Evolutionary conservation across 2,888 invertebrate genomes (phyloP).

Genomic region (Megaustenia siamemsis): DNA sequence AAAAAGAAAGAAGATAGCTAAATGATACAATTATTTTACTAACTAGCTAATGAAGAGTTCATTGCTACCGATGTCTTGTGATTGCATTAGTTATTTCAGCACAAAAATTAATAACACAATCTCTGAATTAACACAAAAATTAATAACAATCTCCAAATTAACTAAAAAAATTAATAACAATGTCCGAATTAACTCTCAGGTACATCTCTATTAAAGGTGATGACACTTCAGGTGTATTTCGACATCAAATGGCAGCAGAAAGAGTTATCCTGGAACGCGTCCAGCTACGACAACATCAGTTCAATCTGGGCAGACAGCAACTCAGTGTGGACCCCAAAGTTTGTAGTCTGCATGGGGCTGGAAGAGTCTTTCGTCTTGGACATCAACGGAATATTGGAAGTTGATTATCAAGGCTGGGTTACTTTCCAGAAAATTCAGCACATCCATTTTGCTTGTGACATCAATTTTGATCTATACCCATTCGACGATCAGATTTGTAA

Average conservation of each 20-base stretch:
- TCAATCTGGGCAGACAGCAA: neutral
- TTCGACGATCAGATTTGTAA: slow-evolving; percentile 12
- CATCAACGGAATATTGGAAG: neutral
- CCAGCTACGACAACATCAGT: neutral
- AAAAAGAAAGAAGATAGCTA: too few relatives aligned
- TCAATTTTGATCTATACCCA: neutral
- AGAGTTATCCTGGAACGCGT: neutral
- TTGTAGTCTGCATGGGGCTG: neutral
- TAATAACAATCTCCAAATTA: too few relatives aligned
- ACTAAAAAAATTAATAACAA: too few relatives aligned
- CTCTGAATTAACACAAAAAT: too few relatives aligned
- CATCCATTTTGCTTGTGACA: neutral
- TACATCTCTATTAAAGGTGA: neutral
- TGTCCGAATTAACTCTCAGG: too few relatives aligned
- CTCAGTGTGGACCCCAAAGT: neutral
- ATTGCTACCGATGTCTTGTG: too few relatives aligned
- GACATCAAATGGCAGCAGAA: neutral
- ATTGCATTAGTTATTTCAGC: too few relatives aligned
- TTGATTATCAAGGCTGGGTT: neutral
- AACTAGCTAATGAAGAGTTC: too few relatives aligned
- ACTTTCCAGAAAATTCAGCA: neutral
- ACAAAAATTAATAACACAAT: too few relatives aligned
- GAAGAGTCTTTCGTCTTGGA: neutral
- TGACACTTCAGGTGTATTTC: neutral
- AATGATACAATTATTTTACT: too few relatives aligned